Evolutionary conservation across 2,888 invertebrate genomes (phyloP), one percentile per base, ranked within the genome.

Genomic region (Allolobophora icterica): DNA sequence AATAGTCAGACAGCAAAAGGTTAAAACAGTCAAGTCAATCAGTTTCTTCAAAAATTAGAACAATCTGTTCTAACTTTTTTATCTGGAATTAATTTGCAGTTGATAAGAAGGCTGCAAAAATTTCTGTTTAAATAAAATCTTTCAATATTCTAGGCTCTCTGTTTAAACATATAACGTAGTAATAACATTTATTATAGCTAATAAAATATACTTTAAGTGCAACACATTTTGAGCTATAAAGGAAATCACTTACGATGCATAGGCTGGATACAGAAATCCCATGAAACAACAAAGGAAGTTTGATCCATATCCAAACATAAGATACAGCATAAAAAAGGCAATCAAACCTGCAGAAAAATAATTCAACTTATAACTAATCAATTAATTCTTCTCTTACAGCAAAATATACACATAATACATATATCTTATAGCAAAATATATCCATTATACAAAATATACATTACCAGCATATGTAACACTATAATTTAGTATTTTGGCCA

Each of bases 191-290:
- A 71, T n/a, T 71, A n/a, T 71, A 71, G 71, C 71, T 71, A n/a
- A 71, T 71, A n/a, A 30, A 71, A n/a, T 71, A 3, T 11, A n/a
- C 30, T 71, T 71, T 11, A 30, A n/a, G 8, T 11, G 1, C 30
- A 71, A n/a, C 30, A 71, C 71, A 71, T 71, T n/a, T 71, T 71
- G 8, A 71, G 8, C n/a, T n/a, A 71, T 71, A 71, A n/a, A 71
- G n/a, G 30, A 71, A 71, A 71, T 30, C 45, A 95, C 96, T 95
- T 94, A 96, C 96, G 96, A 96, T 91, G 95, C 95, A 95, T 99
- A 99, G 0, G 99, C 99, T 89, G 99, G 99, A 95, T 99, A 99
- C 8, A 97, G 96, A 95, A 99, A 99, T 52, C 99, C 99, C 94
- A 99, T 97, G 90, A 97, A 96, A 96, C 99, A 99, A 96, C 99